phyloP scores from a whole-genome alignment of 2,888 invertebrate genomes.

The Alloscopus bannaensis region DNA sequence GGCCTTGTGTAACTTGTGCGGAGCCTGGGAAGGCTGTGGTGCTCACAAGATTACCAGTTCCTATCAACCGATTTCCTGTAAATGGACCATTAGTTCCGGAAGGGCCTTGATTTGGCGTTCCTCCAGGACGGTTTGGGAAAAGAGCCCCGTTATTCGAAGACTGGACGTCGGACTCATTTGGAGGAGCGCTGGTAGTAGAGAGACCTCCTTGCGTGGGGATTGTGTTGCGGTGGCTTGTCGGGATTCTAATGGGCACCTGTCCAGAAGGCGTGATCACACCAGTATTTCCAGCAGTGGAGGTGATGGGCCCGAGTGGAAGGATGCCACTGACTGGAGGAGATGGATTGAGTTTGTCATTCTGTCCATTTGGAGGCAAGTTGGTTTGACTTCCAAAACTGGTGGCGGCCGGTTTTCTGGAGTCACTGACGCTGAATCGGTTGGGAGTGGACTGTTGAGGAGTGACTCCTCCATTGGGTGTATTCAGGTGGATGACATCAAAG shows the following conservation, averaged over 20 bases:
- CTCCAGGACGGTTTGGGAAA: slow-evolving; percentile 2
- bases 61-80: too few species aligned
- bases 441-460: slow-evolving; percentile 20
- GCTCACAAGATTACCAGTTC: too few species aligned
- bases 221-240: too few species aligned
- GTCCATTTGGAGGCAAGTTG: not conserved
- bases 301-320: too few species aligned
- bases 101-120: not conserved
- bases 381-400: not conserved
- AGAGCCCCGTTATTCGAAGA: slow-evolving; percentile 10
- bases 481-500: slow-evolving; percentile 49
- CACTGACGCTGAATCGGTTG: slow-evolving; percentile 12
- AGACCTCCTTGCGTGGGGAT: too few species aligned
- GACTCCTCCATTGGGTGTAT: slow-evolving; percentile 23
- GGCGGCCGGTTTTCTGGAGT: not conserved
- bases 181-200: not conserved
- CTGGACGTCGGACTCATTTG: not conserved
- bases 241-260: too few species aligned
- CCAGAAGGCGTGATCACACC: too few species aligned
- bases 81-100: too few species aligned
- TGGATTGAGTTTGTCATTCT: not conserved
- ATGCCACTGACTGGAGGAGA: too few species aligned
- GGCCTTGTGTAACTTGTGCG: not conserved
- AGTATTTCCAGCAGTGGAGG: too few species aligned
- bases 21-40: not conserved